Evolutionary conservation across 2,888 invertebrate species (phyloP), one percentile per base, ranked within the genome.

Genomic region (Eueremaeus valkanovi): DNA sequence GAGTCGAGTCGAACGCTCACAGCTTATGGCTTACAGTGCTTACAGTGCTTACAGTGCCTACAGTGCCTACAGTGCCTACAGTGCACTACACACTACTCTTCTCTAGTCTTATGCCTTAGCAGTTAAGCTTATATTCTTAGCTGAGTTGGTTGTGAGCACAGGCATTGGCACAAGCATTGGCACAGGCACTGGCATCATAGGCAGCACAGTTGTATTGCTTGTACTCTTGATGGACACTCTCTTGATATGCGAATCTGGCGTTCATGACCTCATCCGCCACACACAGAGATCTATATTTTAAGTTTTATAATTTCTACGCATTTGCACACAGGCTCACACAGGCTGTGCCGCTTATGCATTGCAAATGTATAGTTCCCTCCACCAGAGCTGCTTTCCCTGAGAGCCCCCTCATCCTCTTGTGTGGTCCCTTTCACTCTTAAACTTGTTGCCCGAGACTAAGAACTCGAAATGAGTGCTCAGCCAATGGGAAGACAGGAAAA

Each of bases 191-290:
- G 18, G 24, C n/a, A 27, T n/a, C 55, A 8, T 3, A 55, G 55
- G 27, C 27, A 55, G n/a, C 13, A n/a, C n/a, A n/a, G 61, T 33
- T 61, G 18, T 16, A 29, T 31, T 61, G 33, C 31, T 55, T 31
- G 61, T 61, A 61, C 9, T 61, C 61, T 61, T 61, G 61, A 61
- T 61, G 61, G 61, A 61, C 61, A 61, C 61, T 61, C 61, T 61
- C 55, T 55, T 55, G 55, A 55, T 55, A 33, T 33, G 61, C 31
- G 61, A 61, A 61, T 61, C 61, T 61, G 61, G 61, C 61, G 61
- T 61, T 61, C 61, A 61, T 61, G 61, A 61, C 61, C 61, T 61
- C 61, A 61, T 61, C 61, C 61, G 61, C 61, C 61, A 61, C 61
- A 61, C 61, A 61, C 29, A 31, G 24, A 31, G 33, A 61, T 61